Conservation (phyloP, 2,888 invertebrate species). For the Idaea dimidiata region DNA sequence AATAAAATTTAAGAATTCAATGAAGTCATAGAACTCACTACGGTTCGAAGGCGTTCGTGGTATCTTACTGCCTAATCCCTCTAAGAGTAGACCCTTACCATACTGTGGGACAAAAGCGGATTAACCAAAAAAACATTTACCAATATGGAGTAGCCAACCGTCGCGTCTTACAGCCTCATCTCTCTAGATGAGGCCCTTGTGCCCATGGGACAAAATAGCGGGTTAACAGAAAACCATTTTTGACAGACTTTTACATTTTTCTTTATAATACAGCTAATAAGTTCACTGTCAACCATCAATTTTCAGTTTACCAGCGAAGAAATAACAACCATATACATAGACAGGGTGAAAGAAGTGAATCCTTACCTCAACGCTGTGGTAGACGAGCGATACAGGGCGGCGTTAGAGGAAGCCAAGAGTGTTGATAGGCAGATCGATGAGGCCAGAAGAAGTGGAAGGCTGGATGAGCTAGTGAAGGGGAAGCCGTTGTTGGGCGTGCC, state of each 20-base stretch:
- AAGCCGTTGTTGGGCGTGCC: slow-evolving; percentile 90
- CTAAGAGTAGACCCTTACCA: too few relatives aligned
- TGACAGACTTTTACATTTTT: neutral
- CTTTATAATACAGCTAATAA: neutral
- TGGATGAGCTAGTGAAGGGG: slow-evolving; percentile 64
- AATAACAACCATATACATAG: slow-evolving; percentile 82
- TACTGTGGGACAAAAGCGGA: too few relatives aligned
- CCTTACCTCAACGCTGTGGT: slow-evolving; percentile 85
- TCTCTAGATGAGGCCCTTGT: too few relatives aligned
- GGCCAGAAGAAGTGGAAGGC: slow-evolving; percentile 42
- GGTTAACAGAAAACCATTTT: too few relatives aligned
- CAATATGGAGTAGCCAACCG: too few relatives aligned
- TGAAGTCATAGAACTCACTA: too few relatives aligned
- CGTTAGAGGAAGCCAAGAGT: slow-evolving; percentile 82
- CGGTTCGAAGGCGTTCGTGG: too few relatives aligned
- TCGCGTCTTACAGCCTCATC: too few relatives aligned
- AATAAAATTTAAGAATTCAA: too few relatives aligned
- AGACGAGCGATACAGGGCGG: slow-evolving; percentile 82
- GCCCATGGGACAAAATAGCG: too few relatives aligned
- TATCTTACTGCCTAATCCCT: too few relatives aligned
- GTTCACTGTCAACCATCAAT: slow-evolving; percentile 5
- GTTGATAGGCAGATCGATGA: slow-evolving; percentile 72
- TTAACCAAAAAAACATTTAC: too few relatives aligned
- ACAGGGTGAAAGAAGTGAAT: slow-evolving; percentile 84
- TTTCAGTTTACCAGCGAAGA: slow-evolving; percentile 81